Evolutionary conservation across 1,140 invertebrate genomes (phyloP), one percentile per base, ranked within the genome.

Genomic region (Leucophenga varia): DNA sequence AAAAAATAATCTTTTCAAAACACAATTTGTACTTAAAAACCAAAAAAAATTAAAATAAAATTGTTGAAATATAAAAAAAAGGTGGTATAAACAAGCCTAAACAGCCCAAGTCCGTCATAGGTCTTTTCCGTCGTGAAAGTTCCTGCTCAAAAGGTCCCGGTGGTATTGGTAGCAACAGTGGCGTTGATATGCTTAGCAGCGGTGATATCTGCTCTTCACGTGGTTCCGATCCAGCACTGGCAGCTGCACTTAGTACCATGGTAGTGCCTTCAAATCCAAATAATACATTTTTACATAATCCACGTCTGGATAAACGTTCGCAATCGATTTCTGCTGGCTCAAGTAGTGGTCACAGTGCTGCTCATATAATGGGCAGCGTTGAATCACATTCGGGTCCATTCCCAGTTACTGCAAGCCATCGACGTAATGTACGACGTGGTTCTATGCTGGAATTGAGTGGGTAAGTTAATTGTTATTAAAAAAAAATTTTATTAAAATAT

Each of bases 71-170:
- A 49, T 17, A 43, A 45, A 19, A 45, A 32, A 49, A 74, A 86
- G 84, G 84, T 77, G 84, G 83, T 70, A 81, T 86, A 77, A 83
- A 84, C 74, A 84, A 85, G 77, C 81, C 81, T 80, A 83, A 82
- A 80, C 82, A 80, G 78, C 79, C 82, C 51, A 84, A 84, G 76
- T 85, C 83, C 77, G 83, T 86, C 76, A 85, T 86, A 80, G 84
- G 84, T 79, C 79, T 86, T 31, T 86, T 86, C 74, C 78, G 83
- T 60, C 80, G 83, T 59, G 84, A 85, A 67, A 85, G 83, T 71
- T 78, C 80, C 47, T 79, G 82, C 54, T 85, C 83, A 1, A 81
- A 78, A 72, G 59, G 58, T 34, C 43, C 73, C 64, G 81, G 69
- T 53, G 20, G 21, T 31, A 47, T 39, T n/a, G 31, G 46, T 17